phyloP scores from a whole-genome alignment of 2,888 invertebrate genomes.

The Dynastes hyllus region DNA sequence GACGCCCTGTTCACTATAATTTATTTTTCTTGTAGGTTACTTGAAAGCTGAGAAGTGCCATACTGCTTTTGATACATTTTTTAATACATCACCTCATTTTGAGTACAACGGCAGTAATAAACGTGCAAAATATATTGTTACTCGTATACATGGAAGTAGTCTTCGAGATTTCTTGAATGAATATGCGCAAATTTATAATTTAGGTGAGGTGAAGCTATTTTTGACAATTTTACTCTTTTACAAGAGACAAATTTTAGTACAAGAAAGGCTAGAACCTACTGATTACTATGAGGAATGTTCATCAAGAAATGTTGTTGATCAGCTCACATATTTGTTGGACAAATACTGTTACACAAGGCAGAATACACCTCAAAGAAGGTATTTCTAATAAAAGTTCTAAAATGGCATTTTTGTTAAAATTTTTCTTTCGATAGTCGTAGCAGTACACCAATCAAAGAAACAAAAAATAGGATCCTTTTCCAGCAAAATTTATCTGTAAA shows the following conservation, averaged over 20 bases:
- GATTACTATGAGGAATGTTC: slow-evolving; percentile 63
- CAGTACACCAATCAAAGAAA: slow-evolving; percentile 42
- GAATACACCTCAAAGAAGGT: slow-evolving; percentile 48
- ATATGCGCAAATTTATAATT: slow-evolving; percentile 66
- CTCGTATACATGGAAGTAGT: slow-evolving; percentile 65
- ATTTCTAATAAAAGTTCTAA: background rate
- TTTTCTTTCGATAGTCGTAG: slow-evolving; percentile 41
- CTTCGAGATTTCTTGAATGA: slow-evolving; percentile 67
- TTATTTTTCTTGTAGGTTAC: slow-evolving; percentile 64
- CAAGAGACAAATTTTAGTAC: slow-evolving; percentile 62
- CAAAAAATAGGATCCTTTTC: slow-evolving; percentile 34
- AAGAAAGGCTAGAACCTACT: slow-evolving; percentile 66
- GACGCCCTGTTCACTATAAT: background rate
- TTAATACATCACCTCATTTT: slow-evolving; percentile 63
- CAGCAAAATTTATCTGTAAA: slow-evolving; percentile 43
- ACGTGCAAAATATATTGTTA: slow-evolving; percentile 64
- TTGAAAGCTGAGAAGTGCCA: slow-evolving; percentile 65
- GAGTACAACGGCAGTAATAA: slow-evolving; percentile 58
- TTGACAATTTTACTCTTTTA: background rate
- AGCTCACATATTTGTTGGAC: slow-evolving; percentile 65
- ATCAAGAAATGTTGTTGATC: slow-evolving; percentile 61
- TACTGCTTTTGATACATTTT: slow-evolving; percentile 64
- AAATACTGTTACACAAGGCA: slow-evolving; percentile 48
- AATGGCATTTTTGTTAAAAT: slow-evolving; percentile 9
- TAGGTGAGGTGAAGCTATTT: slow-evolving; percentile 61